phyloP scores from a whole-genome alignment of 2,888 invertebrate genomes.

The Nephrotoma appendiculata region DNA sequence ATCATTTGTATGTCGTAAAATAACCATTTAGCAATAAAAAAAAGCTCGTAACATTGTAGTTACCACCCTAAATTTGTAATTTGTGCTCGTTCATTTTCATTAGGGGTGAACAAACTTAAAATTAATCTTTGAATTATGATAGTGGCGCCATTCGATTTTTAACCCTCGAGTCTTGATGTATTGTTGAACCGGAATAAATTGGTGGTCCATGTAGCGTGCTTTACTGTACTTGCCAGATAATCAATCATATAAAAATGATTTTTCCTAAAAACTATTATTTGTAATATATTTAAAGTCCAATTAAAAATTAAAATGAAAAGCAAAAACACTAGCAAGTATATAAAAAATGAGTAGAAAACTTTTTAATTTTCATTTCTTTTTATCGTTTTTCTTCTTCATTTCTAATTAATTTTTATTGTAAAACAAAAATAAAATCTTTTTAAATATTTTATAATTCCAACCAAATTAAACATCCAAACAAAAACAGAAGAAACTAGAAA shows the following conservation, averaged over 20 bases:
- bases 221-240: not conserved
- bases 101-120: not conserved
- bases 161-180: not conserved
- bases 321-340: not conserved
- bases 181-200: not conserved
- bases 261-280: not conserved
- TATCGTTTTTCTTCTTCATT: not conserved
- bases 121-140: not conserved
- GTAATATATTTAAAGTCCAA: not conserved
- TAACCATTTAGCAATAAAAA: not conserved
- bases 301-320: not conserved
- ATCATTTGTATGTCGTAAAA: not conserved
- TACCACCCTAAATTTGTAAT: not conserved
- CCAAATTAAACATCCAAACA: not conserved
- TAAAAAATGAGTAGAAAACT: not conserved
- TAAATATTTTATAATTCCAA: not conserved
- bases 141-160: not conserved
- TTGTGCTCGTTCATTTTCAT: not conserved
- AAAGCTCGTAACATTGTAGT: not conserved
- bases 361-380: not conserved
- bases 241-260: not conserved
- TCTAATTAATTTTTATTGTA: not conserved
- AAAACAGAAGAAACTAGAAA: not conserved
- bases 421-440: not conserved
- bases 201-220: not conserved